These are phyloP conservation scores for Okamejei kenojei DNA, from an alignment of 2,797 vertebrate species.

Conservation along the genomic window DNA sequence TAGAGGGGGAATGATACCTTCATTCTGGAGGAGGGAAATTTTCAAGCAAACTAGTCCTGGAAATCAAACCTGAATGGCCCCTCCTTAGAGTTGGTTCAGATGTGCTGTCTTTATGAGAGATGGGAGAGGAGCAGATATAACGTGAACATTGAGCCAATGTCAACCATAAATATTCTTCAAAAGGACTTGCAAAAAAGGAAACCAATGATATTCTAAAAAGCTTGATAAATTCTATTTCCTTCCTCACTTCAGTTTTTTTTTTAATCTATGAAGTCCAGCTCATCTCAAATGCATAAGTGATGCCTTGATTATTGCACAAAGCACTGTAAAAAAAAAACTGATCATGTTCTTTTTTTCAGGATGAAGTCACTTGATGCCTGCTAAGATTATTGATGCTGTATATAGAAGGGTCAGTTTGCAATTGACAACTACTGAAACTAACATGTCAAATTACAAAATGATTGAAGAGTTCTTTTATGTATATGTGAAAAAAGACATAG, in stretches of 20 bases:
- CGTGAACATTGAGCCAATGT: background rate
- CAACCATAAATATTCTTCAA: background rate
- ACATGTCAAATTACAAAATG: slow-evolving; percentile 19
- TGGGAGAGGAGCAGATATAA: background rate
- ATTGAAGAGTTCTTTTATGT: slow-evolving; percentile 23
- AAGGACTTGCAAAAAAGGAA: background rate
- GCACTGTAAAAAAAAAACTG: background rate
- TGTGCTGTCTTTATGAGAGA: background rate
- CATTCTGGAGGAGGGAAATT: background rate
- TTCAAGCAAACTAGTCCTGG: background rate
- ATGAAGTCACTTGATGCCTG: slow-evolving; percentile 8
- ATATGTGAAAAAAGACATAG: slow-evolving; percentile 9
- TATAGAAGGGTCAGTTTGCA: background rate
- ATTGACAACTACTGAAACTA: background rate
- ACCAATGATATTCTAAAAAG: background rate
- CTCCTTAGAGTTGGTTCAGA: background rate
- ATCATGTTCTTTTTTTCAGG: slow-evolving; percentile 9
- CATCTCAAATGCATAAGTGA: slow-evolving; percentile 13
- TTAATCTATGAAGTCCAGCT: background rate
- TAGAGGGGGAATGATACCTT: no score
- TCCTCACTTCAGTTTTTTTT: no score
- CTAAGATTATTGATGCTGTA: background rate
- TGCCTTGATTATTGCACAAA: slow-evolving; percentile 28
- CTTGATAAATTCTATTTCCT: background rate
- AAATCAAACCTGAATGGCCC: background rate